Conservation (phyloP, 2,888 invertebrate genomes). For the Ypsolopha scabrella region DNA sequence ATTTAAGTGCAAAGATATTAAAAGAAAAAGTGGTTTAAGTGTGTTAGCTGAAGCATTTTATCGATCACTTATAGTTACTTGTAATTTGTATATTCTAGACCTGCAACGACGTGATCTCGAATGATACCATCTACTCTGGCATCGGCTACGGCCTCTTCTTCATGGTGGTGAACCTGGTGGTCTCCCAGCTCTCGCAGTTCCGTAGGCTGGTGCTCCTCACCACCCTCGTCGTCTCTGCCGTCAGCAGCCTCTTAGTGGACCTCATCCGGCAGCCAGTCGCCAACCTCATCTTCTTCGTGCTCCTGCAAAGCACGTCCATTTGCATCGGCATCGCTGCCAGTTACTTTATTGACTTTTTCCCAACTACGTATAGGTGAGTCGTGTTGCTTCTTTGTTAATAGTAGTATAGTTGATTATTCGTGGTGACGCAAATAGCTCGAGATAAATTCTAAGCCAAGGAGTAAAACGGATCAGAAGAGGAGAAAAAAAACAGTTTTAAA, state of each 20-base stretch:
- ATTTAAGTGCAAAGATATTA: too few relatives aligned
- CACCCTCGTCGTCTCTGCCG: constrained; percentile 51
- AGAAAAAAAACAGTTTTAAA: not conserved
- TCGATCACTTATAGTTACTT: too few relatives aligned
- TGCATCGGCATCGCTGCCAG: constrained; percentile 29
- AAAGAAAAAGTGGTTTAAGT: too few relatives aligned
- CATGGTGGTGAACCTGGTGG: constrained; percentile 58
- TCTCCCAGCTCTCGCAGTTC: constrained; percentile 47
- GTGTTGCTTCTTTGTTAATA: not conserved
- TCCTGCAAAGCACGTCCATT: constrained; percentile 27
- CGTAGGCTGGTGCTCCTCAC: constrained; percentile 56
- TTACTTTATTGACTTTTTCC: constrained; percentile 41
- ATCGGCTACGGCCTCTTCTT: constrained; percentile 70
- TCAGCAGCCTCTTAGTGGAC: constrained; percentile 64
- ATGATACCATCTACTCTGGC: constrained; percentile 69
- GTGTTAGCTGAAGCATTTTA: too few relatives aligned
- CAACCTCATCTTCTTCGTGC: constrained; percentile 29
- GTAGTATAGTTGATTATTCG: not conserved
- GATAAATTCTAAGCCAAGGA: not conserved
- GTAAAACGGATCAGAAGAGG: not conserved
- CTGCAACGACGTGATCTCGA: constrained; percentile 61
- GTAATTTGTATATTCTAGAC: constrained; percentile 18
- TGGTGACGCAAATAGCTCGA: not conserved
- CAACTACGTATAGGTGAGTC: constrained; percentile 34
- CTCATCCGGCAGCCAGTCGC: constrained; percentile 27